These are phyloP conservation scores for Nudaria mundana DNA, from an alignment of 2,888 invertebrate species.

Conservation along the genomic window DNA sequence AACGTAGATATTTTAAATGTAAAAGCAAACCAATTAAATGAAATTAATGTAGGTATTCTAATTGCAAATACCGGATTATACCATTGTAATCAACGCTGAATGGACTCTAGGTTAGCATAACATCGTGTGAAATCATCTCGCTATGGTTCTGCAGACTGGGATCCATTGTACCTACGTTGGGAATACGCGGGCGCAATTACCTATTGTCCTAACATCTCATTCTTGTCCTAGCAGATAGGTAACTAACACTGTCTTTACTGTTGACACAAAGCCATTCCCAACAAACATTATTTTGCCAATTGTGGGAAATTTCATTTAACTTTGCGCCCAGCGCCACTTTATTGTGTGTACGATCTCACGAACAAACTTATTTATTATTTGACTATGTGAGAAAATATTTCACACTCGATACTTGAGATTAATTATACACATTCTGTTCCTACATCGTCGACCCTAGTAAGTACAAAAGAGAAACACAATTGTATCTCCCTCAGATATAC, in stretches of 20 bases:
- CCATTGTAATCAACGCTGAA: slow-evolving; percentile 38
- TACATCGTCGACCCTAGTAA: slow-evolving; percentile 30
- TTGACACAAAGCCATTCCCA: slow-evolving; percentile 68
- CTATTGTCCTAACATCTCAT: slow-evolving; percentile 63
- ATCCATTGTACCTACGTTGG: slow-evolving; percentile 46
- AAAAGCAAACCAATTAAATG: neutral
- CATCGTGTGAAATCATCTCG: slow-evolving; percentile 53
- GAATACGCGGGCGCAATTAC: slow-evolving; percentile 55
- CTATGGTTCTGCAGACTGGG: slow-evolving; percentile 32
- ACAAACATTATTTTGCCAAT: slow-evolving; percentile 47
- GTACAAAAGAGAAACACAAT: slow-evolving; percentile 39
- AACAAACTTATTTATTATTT: slow-evolving; percentile 43
- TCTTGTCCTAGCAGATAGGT: slow-evolving; percentile 67
- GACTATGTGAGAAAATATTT: slow-evolving; percentile 61
- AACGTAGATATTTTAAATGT: neutral
- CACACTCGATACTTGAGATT: slow-evolving; percentile 60
- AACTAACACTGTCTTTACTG: slow-evolving; percentile 61
- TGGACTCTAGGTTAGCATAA: slow-evolving; percentile 24
- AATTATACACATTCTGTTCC: slow-evolving; percentile 58
- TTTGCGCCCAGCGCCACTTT: slow-evolving; percentile 42
- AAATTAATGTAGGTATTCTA: neutral
- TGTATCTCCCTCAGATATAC: slow-evolving; percentile 35
- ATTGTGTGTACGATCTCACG: slow-evolving; percentile 66
- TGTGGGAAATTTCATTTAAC: slow-evolving; percentile 66
- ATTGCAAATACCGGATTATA: too few species aligned